These are phyloP conservation scores for Hypselothyrea guttata DNA, from an alignment of 2,888 invertebrate genomes.

Conservation along the genomic window DNA sequence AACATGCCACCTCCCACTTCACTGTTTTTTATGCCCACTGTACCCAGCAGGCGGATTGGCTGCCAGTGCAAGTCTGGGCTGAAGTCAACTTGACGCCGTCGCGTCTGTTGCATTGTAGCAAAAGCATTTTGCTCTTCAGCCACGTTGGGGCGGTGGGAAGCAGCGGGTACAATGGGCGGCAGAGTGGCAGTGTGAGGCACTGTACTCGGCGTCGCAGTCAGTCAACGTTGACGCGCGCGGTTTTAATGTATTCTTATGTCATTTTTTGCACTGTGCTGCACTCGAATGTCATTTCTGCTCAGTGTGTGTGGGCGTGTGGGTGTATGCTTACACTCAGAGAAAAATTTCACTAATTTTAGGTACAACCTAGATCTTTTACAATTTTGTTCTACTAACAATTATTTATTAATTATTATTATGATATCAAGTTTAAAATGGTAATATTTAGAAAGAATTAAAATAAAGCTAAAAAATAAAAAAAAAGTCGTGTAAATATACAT, in stretches of 20 bases:
- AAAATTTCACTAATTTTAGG: too few relatives aligned
- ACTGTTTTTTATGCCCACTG: constrained; percentile 6
- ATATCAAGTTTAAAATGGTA: too few relatives aligned
- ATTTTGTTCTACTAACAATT: too few relatives aligned
- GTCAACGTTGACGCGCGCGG: constrained; percentile 75
- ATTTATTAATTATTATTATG: too few relatives aligned
- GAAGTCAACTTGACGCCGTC: constrained; percentile 75
- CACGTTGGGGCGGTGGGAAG: neutral
- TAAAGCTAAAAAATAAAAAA: too few relatives aligned
- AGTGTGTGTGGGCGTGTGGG: constrained; percentile 10
- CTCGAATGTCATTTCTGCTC: constrained; percentile 69
- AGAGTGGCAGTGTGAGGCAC: neutral
- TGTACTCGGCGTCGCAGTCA: constrained; percentile 54
- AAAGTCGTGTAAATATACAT: too few relatives aligned
- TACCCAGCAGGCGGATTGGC: constrained; percentile 26
- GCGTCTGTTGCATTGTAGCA: constrained; percentile 72
- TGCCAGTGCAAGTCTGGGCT: constrained; percentile 23
- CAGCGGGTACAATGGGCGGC: neutral
- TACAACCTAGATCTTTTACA: too few relatives aligned
- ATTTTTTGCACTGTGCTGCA: constrained; percentile 70
- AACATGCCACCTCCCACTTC: constrained; percentile 30
- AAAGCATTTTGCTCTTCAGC: constrained; percentile 32
- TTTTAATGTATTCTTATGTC: constrained; percentile 78
- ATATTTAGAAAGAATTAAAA: too few relatives aligned
- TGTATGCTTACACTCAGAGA: too few relatives aligned